Conservation (phyloP, 2,113 vertebrate species). For the Cynopterus brachyotis region DNA sequence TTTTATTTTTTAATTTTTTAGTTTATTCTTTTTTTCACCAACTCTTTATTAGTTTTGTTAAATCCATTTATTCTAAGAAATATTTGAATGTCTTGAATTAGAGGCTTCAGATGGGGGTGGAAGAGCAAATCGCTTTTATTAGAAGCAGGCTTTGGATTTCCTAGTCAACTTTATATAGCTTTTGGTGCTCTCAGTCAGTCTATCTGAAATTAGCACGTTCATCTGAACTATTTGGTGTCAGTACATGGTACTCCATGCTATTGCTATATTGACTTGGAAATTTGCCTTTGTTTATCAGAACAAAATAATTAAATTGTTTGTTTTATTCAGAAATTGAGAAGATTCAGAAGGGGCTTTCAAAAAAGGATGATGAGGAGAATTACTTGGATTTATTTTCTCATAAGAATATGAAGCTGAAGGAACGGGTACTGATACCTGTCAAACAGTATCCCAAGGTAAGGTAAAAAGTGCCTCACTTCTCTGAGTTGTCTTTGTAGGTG, state of each 20-base stretch:
- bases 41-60: neutral
- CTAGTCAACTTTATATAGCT: neutral
- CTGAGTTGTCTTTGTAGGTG: neutral
- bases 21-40: neutral
- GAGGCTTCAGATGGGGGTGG: neutral
- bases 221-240: neutral
- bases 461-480: neutral
- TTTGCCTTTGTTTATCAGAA: constrained; percentile 46
- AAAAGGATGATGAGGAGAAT: constrained; percentile 93
- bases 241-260: neutral
- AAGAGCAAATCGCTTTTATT: neutral
- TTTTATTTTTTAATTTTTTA: neutral
- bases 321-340: constrained; percentile 93
- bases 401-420: constrained; percentile 98
- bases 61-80: neutral
- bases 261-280: neutral
- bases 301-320: constrained; percentile 72
- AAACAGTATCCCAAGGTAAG: constrained; percentile 98
- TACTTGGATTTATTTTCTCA: constrained; percentile 98
- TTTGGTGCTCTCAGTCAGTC: neutral
- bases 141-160: neutral
- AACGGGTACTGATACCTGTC: constrained; percentile 97
- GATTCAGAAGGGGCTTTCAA: constrained; percentile 95
- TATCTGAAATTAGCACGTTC: constrained; percentile 33
- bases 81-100: neutral